These are phyloP conservation scores for Harpalus rubripes DNA, from an alignment of 2,888 invertebrate species.

Conservation along the genomic window DNA sequence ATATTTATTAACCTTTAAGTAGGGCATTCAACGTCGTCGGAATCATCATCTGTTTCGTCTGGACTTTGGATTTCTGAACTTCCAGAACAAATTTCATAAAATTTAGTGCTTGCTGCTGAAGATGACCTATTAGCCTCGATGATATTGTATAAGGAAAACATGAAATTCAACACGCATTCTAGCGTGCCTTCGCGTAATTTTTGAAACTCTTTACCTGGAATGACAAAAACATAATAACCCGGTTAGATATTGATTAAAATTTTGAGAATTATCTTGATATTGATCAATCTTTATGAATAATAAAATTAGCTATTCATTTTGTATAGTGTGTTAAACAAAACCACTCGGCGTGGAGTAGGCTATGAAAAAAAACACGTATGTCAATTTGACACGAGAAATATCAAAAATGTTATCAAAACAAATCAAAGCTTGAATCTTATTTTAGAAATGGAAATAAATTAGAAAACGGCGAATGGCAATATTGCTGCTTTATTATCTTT, in stretches of 20 bases:
- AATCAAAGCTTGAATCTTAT: too few species aligned
- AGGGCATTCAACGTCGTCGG: slow-evolving; percentile 71
- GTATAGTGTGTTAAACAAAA: too few species aligned
- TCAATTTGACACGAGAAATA: too few species aligned
- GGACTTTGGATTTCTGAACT: slow-evolving; percentile 54
- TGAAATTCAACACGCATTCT: slow-evolving; percentile 79
- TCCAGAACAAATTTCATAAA: slow-evolving; percentile 55
- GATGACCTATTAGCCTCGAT: slow-evolving; percentile 55
- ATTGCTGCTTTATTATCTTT: too few species aligned
- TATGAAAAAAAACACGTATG: too few species aligned
- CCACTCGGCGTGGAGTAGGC: too few species aligned
- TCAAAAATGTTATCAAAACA: too few species aligned
- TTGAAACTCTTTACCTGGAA: slow-evolving; percentile 77
- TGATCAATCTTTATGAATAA: slow-evolving; percentile 14
- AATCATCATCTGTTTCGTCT: slow-evolving; percentile 71
- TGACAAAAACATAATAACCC: slow-evolving; percentile 28
- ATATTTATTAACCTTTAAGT: slow-evolving; percentile 34
- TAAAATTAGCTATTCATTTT: slow-evolving; percentile 24
- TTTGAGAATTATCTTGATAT: slow-evolving; percentile 25
- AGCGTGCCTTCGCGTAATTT: slow-evolving; percentile 81
- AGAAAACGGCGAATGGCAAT: too few species aligned
- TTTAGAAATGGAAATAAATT: too few species aligned
- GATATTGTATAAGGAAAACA: slow-evolving; percentile 77
- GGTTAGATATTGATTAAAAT: slow-evolving; percentile 22
- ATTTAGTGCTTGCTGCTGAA: slow-evolving; percentile 57